Conservation (phyloP, 2,797 vertebrate species). For the Megaceryle alcyon region DNA sequence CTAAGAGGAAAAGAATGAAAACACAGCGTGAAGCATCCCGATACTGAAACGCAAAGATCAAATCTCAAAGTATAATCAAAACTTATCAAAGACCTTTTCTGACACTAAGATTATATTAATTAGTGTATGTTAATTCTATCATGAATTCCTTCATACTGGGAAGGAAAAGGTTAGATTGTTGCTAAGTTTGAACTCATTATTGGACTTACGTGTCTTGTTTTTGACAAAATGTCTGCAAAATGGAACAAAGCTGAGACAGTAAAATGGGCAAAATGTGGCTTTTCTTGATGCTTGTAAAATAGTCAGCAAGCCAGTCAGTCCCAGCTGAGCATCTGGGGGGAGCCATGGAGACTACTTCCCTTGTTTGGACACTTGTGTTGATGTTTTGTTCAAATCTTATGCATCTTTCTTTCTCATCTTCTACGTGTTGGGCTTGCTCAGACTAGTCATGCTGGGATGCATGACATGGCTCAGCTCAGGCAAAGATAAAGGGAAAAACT, state of each 20-base stretch:
- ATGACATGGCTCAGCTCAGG: background rate
- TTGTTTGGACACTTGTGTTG: background rate
- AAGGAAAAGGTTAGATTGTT: conserved; percentile 9
- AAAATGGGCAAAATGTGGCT: background rate
- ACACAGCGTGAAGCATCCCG: background rate
- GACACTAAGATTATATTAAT: background rate
- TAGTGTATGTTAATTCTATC: conserved; percentile 12
- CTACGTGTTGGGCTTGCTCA: background rate
- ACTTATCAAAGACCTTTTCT: conserved; percentile 33
- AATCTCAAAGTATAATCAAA: conserved; percentile 1
- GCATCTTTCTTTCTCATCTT: background rate
- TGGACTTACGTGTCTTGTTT: background rate
- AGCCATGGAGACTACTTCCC: background rate
- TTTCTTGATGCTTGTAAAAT: background rate
- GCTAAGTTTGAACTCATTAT: background rate
- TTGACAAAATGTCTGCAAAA: background rate
- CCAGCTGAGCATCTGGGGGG: background rate
- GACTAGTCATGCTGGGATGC: background rate
- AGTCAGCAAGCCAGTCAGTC: background rate
- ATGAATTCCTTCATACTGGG: background rate
- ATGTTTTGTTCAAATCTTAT: background rate
- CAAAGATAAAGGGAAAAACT: background rate
- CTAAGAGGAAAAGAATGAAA: conserved; percentile 53
- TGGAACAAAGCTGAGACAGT: background rate
- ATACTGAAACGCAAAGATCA: background rate